Evolutionary conservation across 2,113 vertebrate genomes (phyloP).

Genomic region (Barnardius zonarius): DNA sequence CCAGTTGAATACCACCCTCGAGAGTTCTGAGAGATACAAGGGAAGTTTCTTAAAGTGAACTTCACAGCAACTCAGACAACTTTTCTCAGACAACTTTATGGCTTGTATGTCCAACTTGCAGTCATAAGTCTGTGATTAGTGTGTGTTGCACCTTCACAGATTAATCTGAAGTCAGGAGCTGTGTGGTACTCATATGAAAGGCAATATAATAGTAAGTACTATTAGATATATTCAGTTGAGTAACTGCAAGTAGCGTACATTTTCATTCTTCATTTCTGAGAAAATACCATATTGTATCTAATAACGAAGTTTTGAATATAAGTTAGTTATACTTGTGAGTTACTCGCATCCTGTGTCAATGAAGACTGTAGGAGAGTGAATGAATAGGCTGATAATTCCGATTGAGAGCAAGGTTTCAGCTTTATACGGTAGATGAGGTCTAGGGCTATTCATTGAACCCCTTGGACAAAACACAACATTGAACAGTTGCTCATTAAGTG

Average conservation of each 20-base stretch:
- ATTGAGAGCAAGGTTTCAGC: not conserved
- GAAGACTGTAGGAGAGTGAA: not conserved
- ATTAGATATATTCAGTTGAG: not conserved
- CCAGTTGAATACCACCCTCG: not conserved
- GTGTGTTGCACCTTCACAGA: not conserved
- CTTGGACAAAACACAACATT: not conserved
- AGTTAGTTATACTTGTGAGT: not conserved
- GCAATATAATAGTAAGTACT: not conserved
- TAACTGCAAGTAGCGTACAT: not conserved
- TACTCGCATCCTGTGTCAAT: not conserved
- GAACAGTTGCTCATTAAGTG: not conserved
- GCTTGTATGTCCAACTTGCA: not conserved
- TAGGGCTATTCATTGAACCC: not conserved
- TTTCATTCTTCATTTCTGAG: not conserved
- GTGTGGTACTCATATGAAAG: not conserved
- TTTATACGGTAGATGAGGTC: not conserved
- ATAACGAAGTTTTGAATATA: not conserved
- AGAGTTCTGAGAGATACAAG: not conserved
- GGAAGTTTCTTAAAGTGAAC: not conserved
- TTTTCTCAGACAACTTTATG: not conserved
- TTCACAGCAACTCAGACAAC: not conserved
- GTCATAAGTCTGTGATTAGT: not conserved
- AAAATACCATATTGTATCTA: not conserved
- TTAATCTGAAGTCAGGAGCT: not conserved
- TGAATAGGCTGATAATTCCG: not conserved